Conservation (phyloP, 2,888 invertebrate species). For the Troilus luridus region DNA sequence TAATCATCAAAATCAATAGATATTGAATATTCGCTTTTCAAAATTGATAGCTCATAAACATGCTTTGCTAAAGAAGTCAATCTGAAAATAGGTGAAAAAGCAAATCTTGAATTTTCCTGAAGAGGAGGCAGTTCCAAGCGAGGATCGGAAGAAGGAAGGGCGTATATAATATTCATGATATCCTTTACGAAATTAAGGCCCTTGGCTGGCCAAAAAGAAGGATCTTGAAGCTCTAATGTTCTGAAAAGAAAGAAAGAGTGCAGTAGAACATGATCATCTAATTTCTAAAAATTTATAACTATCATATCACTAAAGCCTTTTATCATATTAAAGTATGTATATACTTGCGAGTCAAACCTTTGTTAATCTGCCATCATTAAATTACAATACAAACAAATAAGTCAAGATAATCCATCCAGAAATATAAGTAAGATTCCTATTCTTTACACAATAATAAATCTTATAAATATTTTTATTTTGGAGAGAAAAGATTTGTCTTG, state of each 20-base stretch:
- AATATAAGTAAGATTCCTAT: too few relatives aligned
- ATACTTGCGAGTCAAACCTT: too few relatives aligned
- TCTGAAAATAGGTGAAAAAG: conserved; percentile 55
- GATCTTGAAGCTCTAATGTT: conserved; percentile 60
- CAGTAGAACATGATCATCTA: too few relatives aligned
- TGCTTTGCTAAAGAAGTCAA: conserved; percentile 54
- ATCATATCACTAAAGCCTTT: too few relatives aligned
- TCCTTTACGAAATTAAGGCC: conserved; percentile 59
- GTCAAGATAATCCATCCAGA: too few relatives aligned
- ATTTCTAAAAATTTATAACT: too few relatives aligned
- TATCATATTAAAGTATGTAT: too few relatives aligned
- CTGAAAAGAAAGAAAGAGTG: conserved; percentile 39
- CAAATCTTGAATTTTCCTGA: conserved; percentile 52
- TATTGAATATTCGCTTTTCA: conserved; percentile 55
- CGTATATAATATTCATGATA: conserved; percentile 56
- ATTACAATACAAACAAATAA: too few relatives aligned
- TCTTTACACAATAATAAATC: too few relatives aligned
- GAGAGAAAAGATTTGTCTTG: too few relatives aligned
- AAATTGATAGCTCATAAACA: conserved; percentile 51
- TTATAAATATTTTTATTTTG: too few relatives aligned
- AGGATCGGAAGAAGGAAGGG: conserved; percentile 46
- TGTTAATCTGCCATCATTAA: too few relatives aligned
- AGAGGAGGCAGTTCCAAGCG: conserved; percentile 55
- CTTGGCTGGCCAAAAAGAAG: conserved; percentile 61
- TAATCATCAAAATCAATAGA: conserved; percentile 63